Base-by-base conservation (phyloP, 1,140 invertebrate genomes). In the Theocolax elegans region DNA sequence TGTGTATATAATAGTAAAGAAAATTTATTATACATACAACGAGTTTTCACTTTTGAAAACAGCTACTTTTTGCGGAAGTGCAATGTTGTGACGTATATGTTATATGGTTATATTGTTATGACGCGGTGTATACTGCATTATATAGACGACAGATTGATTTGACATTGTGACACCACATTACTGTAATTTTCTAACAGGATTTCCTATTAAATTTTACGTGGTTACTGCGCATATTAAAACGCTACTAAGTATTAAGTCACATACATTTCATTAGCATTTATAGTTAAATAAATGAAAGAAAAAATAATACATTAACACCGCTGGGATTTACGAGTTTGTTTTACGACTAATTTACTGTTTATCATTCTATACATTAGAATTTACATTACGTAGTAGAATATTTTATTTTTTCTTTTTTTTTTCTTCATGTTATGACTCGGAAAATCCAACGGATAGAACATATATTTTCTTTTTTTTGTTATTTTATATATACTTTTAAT, bases 261-360 rank as follows among this genome's bases (percentile, higher is more conserved):
- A n/a, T n/a, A n/a, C n/a, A n/a, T n/a, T n/a, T n/a, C n/a, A n/a
- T n/a, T n/a, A n/a, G 3, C 12, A 35, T 27, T n/a, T 10, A 27
- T 23, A 59, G 7, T 44, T 56, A 12, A 23, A 27, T 15, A 23
- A 27, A 7, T 13, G 3, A 0, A n/a, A 15, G 25, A 42, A 25
- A 48, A 62, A 62, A n/a, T 62, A n/a, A 6, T 29, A 42, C 17
- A 13, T 21, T n/a, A 29, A 31, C n/a, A 19, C 1, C 0, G 19
- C n/a, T n/a, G n/a, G n/a, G 48, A n/a, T 44, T 62, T 46, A 48
- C 15, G 59, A 46, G 25, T 19, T 25, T n/a, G n/a, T 31, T 48
- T 62, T 48, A 60, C 13, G 23, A 23, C 23, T 60, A n/a, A 44
- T 60, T 60, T 17, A 29, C 23, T 17, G 12, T 27, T 62, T 13